Evolutionary conservation across 2,888 invertebrate genomes (phyloP).

Genomic region (Acleris sparsana): DNA sequence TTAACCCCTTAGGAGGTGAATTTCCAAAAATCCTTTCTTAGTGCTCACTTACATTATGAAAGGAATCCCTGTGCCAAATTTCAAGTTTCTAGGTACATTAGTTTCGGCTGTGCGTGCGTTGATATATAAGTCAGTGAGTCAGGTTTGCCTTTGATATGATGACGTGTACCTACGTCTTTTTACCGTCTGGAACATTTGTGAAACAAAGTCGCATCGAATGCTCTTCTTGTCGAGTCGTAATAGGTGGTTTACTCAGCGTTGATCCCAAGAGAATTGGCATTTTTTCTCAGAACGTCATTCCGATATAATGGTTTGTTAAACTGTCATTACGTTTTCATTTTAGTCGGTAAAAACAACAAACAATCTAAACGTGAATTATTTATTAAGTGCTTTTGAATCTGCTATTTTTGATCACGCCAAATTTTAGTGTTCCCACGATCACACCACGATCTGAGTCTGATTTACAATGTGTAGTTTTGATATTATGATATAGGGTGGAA

Average conservation of each 20-base stretch:
- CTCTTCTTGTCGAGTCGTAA: not conserved
- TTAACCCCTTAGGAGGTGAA: no score
- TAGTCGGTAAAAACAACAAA: conserved; percentile 15
- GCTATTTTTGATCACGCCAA: not conserved
- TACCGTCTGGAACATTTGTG: not conserved
- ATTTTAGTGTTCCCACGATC: conserved; percentile 26
- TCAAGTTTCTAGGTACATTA: no score
- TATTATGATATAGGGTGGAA: conserved; percentile 15
- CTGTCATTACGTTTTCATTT: conserved; percentile 32
- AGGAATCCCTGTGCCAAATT: no score
- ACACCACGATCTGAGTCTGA: conserved; percentile 10
- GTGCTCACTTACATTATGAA: no score
- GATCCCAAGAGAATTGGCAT: conserved; percentile 27
- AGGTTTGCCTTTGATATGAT: no score
- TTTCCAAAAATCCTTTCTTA: no score
- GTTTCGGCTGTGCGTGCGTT: no score
- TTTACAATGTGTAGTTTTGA: conserved; percentile 31
- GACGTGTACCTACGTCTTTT: no score
- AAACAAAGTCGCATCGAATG: conserved; percentile 3
- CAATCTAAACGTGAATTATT: conserved; percentile 2
- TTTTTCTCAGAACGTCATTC: conserved; percentile 32
- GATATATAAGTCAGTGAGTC: no score
- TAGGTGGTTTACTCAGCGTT: conserved; percentile 26
- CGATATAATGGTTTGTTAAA: conserved; percentile 32
- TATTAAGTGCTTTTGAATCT: conserved; percentile 7